Evolutionary conservation across 2,888 invertebrate genomes (phyloP), one percentile per base, ranked within the genome.

Genomic region (Cyaniris semiargus): DNA sequence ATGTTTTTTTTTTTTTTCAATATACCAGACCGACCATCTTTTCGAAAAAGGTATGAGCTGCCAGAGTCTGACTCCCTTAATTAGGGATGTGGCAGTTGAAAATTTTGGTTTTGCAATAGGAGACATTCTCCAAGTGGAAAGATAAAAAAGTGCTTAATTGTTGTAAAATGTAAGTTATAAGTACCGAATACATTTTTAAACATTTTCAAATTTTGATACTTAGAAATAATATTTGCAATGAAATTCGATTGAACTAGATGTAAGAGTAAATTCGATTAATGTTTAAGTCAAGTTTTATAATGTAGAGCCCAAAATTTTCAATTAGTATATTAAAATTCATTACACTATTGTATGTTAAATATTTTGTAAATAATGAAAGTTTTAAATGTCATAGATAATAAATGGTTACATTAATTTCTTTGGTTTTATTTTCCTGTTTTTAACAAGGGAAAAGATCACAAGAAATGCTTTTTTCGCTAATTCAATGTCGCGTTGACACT

Each of bases 351-450:
- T 74, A 44, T 48, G 74, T 74, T 48, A 53, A 74, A 74, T 74
- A 53, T 66, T 66, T 66, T 74, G 74, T 53, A 53, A 74, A 74
- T 74, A 74, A n/a, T 21, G 18, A 74, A 48, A 53, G 23, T 74
- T 74, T 53, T 74, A 74, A 72, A 53, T 74, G 74, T 74, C 23
- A 74, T 74, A 48, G 74, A 44, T 74, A 74, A 74, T 74, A 74
- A 74, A 74, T 23, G 74, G 74, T 74, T 74, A 74, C 74, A 53
- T 6, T 48, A 74, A 74, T 23, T 23, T 23, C 8, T 23, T 60
- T 5, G 8, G 1, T 23, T 21, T 60, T 23, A 23, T 60, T 13
- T 60, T 23, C 8, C 13, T 48, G 5, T 48, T 48, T 15, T 48
- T 48, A 15, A 15, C 3, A 1, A 15, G 10, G 10, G 1, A 44